Evolutionary conservation across 2,888 invertebrate genomes (phyloP).

Genomic region (Pegoplata infirma): DNA sequence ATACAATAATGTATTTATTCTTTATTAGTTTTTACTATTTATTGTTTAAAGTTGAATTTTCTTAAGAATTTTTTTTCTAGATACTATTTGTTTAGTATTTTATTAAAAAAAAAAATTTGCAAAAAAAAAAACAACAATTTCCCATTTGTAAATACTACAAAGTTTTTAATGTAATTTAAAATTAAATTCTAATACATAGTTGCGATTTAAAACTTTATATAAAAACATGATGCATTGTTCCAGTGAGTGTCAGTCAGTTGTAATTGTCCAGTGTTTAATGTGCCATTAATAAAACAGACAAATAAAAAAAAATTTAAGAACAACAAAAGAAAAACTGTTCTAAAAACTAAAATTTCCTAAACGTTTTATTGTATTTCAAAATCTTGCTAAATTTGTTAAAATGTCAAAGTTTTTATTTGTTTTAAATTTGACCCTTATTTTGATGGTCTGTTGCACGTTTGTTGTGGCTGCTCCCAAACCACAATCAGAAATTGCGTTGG

Average conservation of each 20-base stretch:
- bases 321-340: conserved; percentile 7
- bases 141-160: conserved; percentile 20
- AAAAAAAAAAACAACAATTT: conserved; percentile 21
- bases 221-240: conserved; percentile 69
- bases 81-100: background rate
- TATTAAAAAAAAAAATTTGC: conserved; percentile 17
- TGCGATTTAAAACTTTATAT: conserved; percentile 63
- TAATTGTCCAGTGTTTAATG: conserved; percentile 67
- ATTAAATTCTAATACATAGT: conserved; percentile 23
- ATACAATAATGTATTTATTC: conserved; percentile 38
- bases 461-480: conserved; percentile 67
- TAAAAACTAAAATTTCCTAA: conserved; percentile 5
- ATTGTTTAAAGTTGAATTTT: conserved; percentile 40
- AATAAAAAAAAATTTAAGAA: background rate
- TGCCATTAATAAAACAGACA: conserved; percentile 26
- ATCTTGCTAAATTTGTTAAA: conserved; percentile 47
- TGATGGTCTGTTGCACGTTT: conserved; percentile 39
- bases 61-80: conserved; percentile 18
- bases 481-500: conserved; percentile 55
- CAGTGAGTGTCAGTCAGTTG: conserved; percentile 69
- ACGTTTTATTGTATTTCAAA: background rate
- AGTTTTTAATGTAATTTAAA: conserved; percentile 8
- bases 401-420: conserved; percentile 65
- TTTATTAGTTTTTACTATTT: conserved; percentile 17
- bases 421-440: conserved; percentile 43